Conservation (phyloP, 2,113 vertebrate species). For the Actenoides hombroni region DNA sequence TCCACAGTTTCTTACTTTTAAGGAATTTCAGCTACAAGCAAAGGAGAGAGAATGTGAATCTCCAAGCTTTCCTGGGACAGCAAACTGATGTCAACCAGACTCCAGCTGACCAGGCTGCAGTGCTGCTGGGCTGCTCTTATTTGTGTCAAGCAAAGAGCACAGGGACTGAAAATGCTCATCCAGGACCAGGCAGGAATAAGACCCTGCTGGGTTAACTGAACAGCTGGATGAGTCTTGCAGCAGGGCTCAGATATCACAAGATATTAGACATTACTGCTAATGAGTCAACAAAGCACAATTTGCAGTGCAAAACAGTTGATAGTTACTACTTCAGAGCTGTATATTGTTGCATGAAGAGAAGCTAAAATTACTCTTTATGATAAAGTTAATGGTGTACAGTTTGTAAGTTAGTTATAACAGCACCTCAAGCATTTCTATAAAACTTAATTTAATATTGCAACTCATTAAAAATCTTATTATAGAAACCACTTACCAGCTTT, state of each 20-base stretch:
- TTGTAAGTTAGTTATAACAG: slow-evolving; percentile 16
- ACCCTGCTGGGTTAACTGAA: fast-evolving
- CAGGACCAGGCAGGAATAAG: not conserved
- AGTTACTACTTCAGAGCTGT: not conserved
- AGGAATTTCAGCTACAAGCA: not conserved
- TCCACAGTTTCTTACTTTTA: not conserved
- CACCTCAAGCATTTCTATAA: slow-evolving; percentile 35
- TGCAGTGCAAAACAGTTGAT: not conserved
- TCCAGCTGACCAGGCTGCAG: not conserved
- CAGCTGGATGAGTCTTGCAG: not conserved
- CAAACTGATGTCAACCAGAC: not conserved
- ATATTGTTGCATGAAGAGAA: not conserved
- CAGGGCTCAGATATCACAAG: not conserved
- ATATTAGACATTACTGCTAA: not conserved
- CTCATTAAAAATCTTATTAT: slow-evolving; percentile 58
- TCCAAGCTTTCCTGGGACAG: not conserved
- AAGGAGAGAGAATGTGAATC: not conserved
- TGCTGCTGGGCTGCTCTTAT: not conserved
- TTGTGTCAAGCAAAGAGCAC: not conserved
- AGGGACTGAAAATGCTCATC: not conserved
- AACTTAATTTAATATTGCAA: slow-evolving; percentile 54
- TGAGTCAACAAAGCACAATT: not conserved
- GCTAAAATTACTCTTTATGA: not conserved
- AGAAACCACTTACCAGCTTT: slow-evolving; percentile 35
- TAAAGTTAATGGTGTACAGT: slow-evolving; percentile 22